Conservation (phyloP, 2,113 vertebrate genomes). For the Epinephelus cyanopodus region DNA sequence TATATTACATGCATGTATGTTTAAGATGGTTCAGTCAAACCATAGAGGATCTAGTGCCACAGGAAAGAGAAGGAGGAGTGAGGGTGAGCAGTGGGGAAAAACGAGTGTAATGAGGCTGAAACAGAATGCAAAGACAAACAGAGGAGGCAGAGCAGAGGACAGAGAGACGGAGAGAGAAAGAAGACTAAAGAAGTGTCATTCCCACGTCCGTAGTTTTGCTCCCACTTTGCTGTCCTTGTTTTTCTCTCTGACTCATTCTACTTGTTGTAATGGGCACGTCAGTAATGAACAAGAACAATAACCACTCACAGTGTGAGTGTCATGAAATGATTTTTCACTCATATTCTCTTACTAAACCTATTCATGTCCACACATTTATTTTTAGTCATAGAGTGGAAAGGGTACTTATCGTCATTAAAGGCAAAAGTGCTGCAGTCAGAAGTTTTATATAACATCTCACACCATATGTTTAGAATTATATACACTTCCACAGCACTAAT, state of each 20-base stretch:
- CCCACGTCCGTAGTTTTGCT: slow-evolving; percentile 9
- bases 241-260: slow-evolving; percentile 9
- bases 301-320: neutral
- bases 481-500: neutral
- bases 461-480: neutral
- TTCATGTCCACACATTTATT: neutral
- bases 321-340: neutral
- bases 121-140: slow-evolving; percentile 74
- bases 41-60: slow-evolving; percentile 70
- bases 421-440: neutral
- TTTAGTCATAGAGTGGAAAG: slow-evolving; percentile 36
- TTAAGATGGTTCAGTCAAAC: slow-evolving; percentile 80
- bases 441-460: neutral
- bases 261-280: slow-evolving; percentile 13
- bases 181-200: slow-evolving; percentile 37
- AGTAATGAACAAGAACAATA: slow-evolving; percentile 5
- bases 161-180: slow-evolving; percentile 38
- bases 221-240: neutral
- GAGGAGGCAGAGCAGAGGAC: slow-evolving; percentile 68
- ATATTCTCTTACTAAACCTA: neutral
- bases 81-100: slow-evolving; percentile 53
- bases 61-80: slow-evolving; percentile 64
- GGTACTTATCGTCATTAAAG: neutral
- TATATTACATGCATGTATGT: slow-evolving; percentile 82
- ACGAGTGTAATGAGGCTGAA: slow-evolving; percentile 68